A percentile compares a stretch with the other conserved stretches of the same genome.
These are phyloP conservation scores for Drosophila bocqueti DNA, from an alignment of 1,140 invertebrate species.

Conservation along the genomic window DNA sequence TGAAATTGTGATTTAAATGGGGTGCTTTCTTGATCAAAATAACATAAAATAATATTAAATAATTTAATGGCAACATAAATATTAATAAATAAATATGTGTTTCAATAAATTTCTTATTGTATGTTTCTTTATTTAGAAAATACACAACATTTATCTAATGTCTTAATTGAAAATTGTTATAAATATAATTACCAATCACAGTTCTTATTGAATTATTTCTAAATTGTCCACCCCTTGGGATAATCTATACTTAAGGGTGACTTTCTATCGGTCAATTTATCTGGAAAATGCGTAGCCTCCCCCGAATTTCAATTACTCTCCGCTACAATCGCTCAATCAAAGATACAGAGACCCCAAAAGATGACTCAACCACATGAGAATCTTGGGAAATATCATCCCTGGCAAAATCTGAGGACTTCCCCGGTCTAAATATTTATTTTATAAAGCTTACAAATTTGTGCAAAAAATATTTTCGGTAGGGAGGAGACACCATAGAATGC, in stretches of 20 bases:
- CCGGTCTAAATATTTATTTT: conserved; percentile 67
- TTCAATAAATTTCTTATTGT: background rate
- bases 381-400: conserved; percentile 52
- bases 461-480: conserved; percentile 43
- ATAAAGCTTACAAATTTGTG: conserved; percentile 77
- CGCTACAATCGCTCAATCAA: conserved; percentile 38
- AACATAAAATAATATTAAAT: background rate
- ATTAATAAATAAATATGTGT: background rate
- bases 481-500: conserved; percentile 32
- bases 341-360: conserved; percentile 5
- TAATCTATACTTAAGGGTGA: conserved; percentile 12
- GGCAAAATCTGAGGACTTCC: conserved; percentile 27
- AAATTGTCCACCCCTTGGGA: conserved; percentile 2
- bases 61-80: no score
- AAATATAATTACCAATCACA: background rate
- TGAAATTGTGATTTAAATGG: background rate
- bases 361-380: conserved; percentile 21
- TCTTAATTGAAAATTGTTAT: background rate
- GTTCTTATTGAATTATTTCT: conserved; percentile 12
- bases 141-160: background rate
- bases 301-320: conserved; percentile 36
- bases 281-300: conserved; percentile 21
- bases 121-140: background rate
- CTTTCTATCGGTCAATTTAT: conserved; percentile 44
- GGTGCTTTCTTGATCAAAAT: background rate